These are phyloP conservation scores for Nephrotoma flavescens DNA, from an alignment of 2,888 invertebrate genomes.

Conservation along the genomic window DNA sequence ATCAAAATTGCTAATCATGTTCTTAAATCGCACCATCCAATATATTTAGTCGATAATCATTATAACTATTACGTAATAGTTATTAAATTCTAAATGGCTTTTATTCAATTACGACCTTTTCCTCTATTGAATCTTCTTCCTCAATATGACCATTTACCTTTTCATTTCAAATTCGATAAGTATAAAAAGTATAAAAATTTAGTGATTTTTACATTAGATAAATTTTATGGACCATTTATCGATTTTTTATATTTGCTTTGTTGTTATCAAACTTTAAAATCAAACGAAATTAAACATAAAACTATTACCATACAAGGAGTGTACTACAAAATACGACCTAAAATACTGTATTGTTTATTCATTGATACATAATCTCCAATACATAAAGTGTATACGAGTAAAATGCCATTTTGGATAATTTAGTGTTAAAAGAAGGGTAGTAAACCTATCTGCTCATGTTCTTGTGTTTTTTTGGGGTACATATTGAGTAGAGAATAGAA, in stretches of 20 bases:
- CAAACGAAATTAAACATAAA: not conserved
- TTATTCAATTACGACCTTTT: not conserved
- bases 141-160: not conserved
- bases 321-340: not conserved
- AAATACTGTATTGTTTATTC: not conserved
- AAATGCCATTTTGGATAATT: not conserved
- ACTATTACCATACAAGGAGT: not conserved
- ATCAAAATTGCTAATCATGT: too few species aligned
- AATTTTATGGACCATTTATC: not conserved
- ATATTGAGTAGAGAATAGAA: not conserved
- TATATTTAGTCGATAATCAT: too few species aligned
- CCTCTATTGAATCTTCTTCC: not conserved
- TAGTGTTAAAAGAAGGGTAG: not conserved
- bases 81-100: not conserved
- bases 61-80: too few species aligned
- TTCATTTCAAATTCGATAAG: not conserved
- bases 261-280: not conserved
- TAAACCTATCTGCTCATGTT: not conserved
- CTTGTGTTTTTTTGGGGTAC: not conserved
- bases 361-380: not conserved
- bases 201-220: not conserved
- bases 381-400: not conserved
- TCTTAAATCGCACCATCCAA: too few species aligned
- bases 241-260: not conserved
- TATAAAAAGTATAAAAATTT: not conserved